These are phyloP conservation scores for Amphimedon queenslandica DNA, from an alignment of 37 sponge, comb jelly and placozoan genomes.

Conservation along the genomic window DNA sequence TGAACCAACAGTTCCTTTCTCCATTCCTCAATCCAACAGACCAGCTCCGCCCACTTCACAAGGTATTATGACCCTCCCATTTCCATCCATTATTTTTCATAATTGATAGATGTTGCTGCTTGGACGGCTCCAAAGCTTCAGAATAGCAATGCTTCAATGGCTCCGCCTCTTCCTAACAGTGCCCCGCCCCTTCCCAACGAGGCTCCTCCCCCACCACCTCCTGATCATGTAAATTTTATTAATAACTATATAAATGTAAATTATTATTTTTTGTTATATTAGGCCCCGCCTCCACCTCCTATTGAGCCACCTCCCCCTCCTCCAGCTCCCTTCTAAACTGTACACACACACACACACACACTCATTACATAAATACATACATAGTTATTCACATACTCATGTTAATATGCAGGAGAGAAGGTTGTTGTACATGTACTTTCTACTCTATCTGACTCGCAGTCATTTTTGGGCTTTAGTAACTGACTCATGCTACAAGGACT, in stretches of 20 bases:
- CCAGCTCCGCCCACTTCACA: not conserved
- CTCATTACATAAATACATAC: too few species aligned
- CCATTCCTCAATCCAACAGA: too few species aligned
- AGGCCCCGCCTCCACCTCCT: not conserved
- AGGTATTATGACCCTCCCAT: not conserved
- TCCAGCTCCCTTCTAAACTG: not conserved
- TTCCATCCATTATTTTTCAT: not conserved
- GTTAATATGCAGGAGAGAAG: too few species aligned
- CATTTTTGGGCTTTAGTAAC: too few species aligned
- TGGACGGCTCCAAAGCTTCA: not conserved
- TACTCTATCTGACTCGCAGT: too few species aligned
- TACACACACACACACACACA: too few species aligned
- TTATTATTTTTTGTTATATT: not conserved
- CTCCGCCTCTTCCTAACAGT: not conserved
- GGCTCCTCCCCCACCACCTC: constrained; percentile 8
- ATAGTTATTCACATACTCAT: too few species aligned
- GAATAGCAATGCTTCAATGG: not conserved
- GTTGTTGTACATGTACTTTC: too few species aligned
- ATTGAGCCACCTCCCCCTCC: constrained; percentile 1
- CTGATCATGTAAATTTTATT: not conserved
- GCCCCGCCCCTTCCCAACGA: not conserved
- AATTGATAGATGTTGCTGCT: not conserved
- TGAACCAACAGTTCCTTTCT: too few species aligned
- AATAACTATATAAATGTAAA: not conserved
- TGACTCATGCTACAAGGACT: too few species aligned